Evolutionary conservation across 2,113 vertebrate species (phyloP), one percentile per base, ranked within the genome.

Genomic region (Aythya baeri): DNA sequence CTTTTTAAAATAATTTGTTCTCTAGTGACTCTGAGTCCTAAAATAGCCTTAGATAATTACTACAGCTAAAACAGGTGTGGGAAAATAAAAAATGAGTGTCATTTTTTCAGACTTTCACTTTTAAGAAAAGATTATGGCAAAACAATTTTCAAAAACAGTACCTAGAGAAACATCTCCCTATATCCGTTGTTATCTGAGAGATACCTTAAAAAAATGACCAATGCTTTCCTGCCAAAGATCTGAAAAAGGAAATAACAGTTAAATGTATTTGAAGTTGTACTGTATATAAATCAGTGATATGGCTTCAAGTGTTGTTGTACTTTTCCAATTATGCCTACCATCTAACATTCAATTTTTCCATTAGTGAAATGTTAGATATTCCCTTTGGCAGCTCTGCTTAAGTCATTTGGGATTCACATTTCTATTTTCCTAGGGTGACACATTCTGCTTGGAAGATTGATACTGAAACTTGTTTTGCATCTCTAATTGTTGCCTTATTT

Each of bases 401-500:
- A 93, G 75, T 87, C 52, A 85, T 87, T 66, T 76, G 89, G 77
- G 94, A 96, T 91, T 95, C 89, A 50, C 46, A 58, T 89, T 96
- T 80, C 81, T 74, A 4, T 95, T 95, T 97, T 88, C 77, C 72
- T 83, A 88, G 27, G 27, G 77, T 83, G 73, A 93, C 87, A 91
- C 10, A 44, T 85, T 95, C 66, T 4, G 6, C 77, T 83, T 86
- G 59, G 50, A 78, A 52, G 91, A 68, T 10, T 90, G 73, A 90
- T 93, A 75, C 68, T 22, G 65, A 96, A 82, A 94, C 67, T 86
- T 80, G 61, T 72, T 96, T 94, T 93, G 86, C 72, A 94, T 94
- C 55, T 96, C 73, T 95, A 91, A 96, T 87, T 86, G n/a, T 68
- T 86, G 55, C 78, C 68, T 94, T 93, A 92, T 92, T 92, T 86